Base-by-base conservation (phyloP, 2,797 vertebrate species). In the Tinamus major region DNA sequence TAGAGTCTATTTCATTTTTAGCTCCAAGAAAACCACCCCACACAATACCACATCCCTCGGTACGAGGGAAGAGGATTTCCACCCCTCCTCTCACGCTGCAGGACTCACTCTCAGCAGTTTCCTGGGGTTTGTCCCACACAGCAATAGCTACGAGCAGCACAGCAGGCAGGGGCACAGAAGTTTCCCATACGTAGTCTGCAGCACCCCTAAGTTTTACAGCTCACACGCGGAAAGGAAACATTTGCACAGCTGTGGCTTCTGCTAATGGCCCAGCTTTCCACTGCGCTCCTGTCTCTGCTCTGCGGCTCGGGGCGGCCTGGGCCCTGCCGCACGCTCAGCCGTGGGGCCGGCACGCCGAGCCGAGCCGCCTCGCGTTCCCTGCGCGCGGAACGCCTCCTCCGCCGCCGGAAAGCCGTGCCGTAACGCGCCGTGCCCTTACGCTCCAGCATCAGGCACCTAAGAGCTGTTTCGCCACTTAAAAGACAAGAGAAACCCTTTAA, bases 381-480 rank as follows among this genome's bases (percentile, higher is more conserved):
- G 15, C 41, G 15, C 41, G 13, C 15, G 13, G 41, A 42, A 15
- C 3, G 23, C 1, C 3, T 9, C 72, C 46, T 62, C 13, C 4
- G 65, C 61, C 91, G 92, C 41, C 41, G 15, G 13, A 13, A 42
- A 42, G 41, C 41, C 14, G 42, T 3, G 48, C 75, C 76, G 39
- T 7, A 71, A 65, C 56, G 26, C 62, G 78, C 86, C 77, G 80
- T 87, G 55, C 39, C 53, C 41, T 18, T 7, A 16, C 17, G 53
- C 35, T 92, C 86, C 39, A 72, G 64, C 85, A 69, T 49, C 61
- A 46, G 76, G 85, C 42, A 48, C 3, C 13, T 9, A 88, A 75
- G 75, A 96, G 79, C 75, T 77, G 51, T 64, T 85, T 55, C 67
- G 68, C 31, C 35, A 41, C 63, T 90, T 61, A 44, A 77, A 93